Evolutionary conservation across 2,113 vertebrate genomes (phyloP).

Genomic region (Fregata magnificens): DNA sequence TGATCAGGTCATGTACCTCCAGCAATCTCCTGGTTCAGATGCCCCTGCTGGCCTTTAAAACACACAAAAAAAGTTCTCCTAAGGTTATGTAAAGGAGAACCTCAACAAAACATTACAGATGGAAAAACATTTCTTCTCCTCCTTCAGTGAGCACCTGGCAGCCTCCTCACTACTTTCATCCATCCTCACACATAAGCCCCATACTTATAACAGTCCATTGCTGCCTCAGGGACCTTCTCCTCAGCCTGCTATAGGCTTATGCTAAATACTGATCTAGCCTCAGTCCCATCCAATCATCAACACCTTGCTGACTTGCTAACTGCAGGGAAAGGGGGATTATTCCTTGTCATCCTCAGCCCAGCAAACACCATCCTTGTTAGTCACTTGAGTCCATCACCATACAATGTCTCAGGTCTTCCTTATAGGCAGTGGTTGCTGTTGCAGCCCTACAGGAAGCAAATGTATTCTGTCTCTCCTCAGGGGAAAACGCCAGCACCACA

Average conservation of each 20-base stretch:
- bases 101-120: background rate
- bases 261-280: background rate
- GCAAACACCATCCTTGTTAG: background rate
- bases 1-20: background rate
- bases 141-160: background rate
- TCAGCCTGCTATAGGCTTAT: background rate
- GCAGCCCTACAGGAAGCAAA: background rate
- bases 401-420: background rate
- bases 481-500: background rate
- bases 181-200: background rate
- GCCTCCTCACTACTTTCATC: background rate
- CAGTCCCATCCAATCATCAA: background rate
- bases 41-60: background rate
- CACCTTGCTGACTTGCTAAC: background rate
- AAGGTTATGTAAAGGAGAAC: background rate
- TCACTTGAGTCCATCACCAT: background rate
- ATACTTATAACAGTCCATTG: background rate
- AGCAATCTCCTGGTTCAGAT: background rate
- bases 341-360: background rate
- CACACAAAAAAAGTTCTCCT: background rate
- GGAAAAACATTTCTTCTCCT: background rate
- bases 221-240: background rate
- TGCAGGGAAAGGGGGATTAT: background rate
- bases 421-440: background rate
- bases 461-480: background rate